Evolutionary conservation across 1,140 invertebrate genomes (phyloP), one percentile per base, ranked within the genome.

Genomic region (Hyphantria cunea): DNA sequence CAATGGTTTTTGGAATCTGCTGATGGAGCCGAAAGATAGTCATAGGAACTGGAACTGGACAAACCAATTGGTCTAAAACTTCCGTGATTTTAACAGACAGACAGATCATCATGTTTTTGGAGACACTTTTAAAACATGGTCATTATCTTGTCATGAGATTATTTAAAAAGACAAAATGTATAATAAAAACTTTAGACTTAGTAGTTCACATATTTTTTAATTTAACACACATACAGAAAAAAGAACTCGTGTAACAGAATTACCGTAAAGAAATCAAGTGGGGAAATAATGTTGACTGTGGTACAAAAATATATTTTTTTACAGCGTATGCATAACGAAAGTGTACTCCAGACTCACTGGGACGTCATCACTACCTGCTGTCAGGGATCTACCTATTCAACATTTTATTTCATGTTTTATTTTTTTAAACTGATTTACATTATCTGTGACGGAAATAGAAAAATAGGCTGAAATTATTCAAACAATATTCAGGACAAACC

Each of bases 281-380:
- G 42, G 64, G 42, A 60, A 60, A 60, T 66, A 54, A 59, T 42
- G 53, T 64, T 63, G 42, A 47, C 51, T 55, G 39, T 66, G 58
- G 14, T 15, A 25, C 12, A 49, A 64, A 64, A 52, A 64, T 37
- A 54, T 49, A 51, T 58, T 65, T 62, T 53, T 44, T 33, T 54
- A 33, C 66, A 45, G 66, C 66, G 70, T 74, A 68, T 80, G 70
- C 70, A 77, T 83, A 83, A 83, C 76, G 74, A 79, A 81, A 68
- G 68, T 66, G 68, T 68, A 54, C 70, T 79, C 68, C 69, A 78
- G 56, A 74, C 72, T 64, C 54, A 50, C 51, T 72, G 65, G 41
- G 12, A 55, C 48, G 60, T 63, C 69, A 52, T 39, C 44, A 39
- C 32, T 44, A 59, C 58, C 48, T 59, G 34, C 25, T 9, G 45